A percentile compares a stretch with the other conserved stretches of the same genome.
Conservation (phyloP, 2,113 vertebrate genomes). For the Riparia riparia region DNA sequence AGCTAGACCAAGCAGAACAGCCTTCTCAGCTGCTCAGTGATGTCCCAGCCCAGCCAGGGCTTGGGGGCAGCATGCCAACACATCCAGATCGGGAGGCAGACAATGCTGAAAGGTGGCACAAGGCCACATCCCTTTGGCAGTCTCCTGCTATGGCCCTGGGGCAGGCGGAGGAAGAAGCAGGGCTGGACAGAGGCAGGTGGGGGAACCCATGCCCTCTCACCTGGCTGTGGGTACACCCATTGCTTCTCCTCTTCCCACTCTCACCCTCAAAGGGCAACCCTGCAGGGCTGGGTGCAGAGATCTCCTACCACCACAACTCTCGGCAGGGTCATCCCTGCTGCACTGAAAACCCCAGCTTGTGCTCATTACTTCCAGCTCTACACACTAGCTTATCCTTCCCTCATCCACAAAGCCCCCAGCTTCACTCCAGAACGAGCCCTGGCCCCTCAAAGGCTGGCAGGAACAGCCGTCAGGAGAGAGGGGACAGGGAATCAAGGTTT, state of each 20-base stretch:
- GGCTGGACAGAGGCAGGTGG: background rate
- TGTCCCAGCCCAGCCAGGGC: background rate
- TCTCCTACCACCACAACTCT: background rate
- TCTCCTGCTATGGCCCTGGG: background rate
- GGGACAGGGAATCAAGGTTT: background rate
- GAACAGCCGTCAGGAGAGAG: background rate
- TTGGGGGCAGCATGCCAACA: background rate
- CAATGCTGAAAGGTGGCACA: background rate
- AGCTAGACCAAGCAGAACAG: rapidly evolving
- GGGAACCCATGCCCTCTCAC: rapidly evolving
- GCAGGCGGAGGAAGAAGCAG: background rate
- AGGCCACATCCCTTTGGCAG: background rate
- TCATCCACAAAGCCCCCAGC: background rate
- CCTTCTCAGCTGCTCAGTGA: background rate
- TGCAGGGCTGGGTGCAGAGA: background rate
- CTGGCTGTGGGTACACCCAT: rapidly evolving
- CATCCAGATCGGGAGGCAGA: background rate
- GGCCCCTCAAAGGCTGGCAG: rapidly evolving
- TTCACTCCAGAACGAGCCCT: background rate
- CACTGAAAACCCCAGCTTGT: background rate
- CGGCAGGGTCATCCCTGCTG: background rate
- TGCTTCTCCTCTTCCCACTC: background rate
- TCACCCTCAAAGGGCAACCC: background rate
- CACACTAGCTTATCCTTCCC: background rate
- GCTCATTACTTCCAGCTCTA: background rate